A percentile compares a stretch with the other conserved stretches of the same genome.
These are phyloP conservation scores for Arge pagana DNA, from an alignment of 2,888 invertebrate genomes.

Conservation along the genomic window DNA sequence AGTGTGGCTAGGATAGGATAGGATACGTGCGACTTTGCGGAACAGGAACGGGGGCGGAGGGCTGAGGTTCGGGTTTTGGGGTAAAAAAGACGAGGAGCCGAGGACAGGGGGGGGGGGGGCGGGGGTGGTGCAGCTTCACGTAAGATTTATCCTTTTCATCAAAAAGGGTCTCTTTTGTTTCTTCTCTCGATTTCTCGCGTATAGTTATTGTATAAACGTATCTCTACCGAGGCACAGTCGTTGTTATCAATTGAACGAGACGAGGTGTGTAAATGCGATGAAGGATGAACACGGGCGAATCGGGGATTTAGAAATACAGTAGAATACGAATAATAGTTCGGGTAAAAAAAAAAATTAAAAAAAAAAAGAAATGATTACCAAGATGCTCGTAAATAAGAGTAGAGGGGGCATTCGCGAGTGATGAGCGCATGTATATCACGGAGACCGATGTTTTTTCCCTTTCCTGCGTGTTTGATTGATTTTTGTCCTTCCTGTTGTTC, in stretches of 20 bases:
- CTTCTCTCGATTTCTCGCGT: conserved; percentile 20
- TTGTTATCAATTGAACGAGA: conserved; percentile 34
- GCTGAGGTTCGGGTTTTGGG: too few species aligned
- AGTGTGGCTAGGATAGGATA: conserved; percentile 41
- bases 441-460: too few species aligned
- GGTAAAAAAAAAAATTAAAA: conserved; percentile 50
- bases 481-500: conserved; percentile 29
- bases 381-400: conserved; percentile 55
- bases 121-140: conserved; percentile 15
- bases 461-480: conserved; percentile 26
- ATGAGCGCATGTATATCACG: too few species aligned
- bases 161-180: conserved; percentile 23
- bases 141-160: not conserved
- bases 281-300: too few species aligned
- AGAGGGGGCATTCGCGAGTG: conserved; percentile 49
- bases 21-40: conserved; percentile 37
- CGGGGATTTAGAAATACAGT: not conserved
- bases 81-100: conserved; percentile 31
- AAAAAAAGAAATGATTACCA: conserved; percentile 56
- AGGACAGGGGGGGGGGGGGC: conserved; percentile 3
- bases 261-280: conserved; percentile 2
- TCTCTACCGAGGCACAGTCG: conserved; percentile 28
- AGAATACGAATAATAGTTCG: conserved; percentile 28
- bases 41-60: conserved; percentile 29
- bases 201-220: conserved; percentile 19